These are phyloP conservation scores for Acrocyrtus sp. DNA, from an alignment of 2,888 invertebrate genomes.

Conservation along the genomic window DNA sequence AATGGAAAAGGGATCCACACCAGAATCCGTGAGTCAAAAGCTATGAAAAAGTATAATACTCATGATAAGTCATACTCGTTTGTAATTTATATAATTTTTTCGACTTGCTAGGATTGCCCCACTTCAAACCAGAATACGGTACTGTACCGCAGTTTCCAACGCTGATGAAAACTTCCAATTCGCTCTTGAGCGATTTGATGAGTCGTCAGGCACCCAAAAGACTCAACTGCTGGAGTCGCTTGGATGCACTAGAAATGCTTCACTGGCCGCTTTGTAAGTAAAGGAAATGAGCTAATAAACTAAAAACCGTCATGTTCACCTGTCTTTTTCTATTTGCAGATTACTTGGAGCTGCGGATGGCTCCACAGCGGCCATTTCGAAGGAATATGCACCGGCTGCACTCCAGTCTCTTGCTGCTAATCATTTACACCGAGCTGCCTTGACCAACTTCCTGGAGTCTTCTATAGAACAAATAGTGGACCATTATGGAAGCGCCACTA, in stretches of 20 bases:
- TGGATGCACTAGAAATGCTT: slow-evolving; percentile 20
- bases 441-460: slow-evolving; percentile 17
- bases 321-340: slow-evolving; percentile 7
- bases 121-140: slow-evolving; percentile 33
- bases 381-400: slow-evolving; percentile 32
- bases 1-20: slow-evolving; percentile 39
- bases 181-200: slow-evolving; percentile 26
- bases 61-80: background rate
- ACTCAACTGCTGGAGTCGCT: slow-evolving; percentile 29
- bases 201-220: slow-evolving; percentile 13
- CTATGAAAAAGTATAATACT: background rate
- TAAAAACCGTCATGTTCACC: too few relatives aligned
- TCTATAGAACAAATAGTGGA: slow-evolving; percentile 18
- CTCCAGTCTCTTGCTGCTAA: slow-evolving; percentile 38
- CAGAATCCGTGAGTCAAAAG: slow-evolving; percentile 38
- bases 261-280: slow-evolving; percentile 20
- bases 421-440: slow-evolving; percentile 17
- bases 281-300: background rate
- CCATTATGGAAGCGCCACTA: slow-evolving; percentile 32
- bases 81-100: too few relatives aligned
- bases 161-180: slow-evolving; percentile 40
- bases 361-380: slow-evolving; percentile 21
- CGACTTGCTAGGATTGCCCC: slow-evolving; percentile 44
- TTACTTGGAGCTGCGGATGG: slow-evolving; percentile 38
- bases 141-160: slow-evolving; percentile 50